These are phyloP conservation scores for Coreius guichenoti DNA, from an alignment of 2,797 vertebrate genomes.

Conservation along the genomic window DNA sequence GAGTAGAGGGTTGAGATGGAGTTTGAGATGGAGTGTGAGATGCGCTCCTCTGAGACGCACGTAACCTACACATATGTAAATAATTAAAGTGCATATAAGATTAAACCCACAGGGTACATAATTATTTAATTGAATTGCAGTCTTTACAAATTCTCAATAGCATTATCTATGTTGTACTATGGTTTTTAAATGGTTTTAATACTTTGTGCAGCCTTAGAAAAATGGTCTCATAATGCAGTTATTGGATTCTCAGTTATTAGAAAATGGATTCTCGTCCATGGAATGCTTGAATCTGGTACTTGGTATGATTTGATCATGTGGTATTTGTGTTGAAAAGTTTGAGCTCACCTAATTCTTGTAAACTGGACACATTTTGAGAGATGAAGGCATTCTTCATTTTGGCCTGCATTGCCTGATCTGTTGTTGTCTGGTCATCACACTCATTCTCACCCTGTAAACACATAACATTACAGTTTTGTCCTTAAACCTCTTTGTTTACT, in stretches of 20 bases:
- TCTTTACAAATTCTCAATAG: too few relatives aligned
- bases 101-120: too few relatives aligned
- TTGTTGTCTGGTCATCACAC: conserved; percentile 85
- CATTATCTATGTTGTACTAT: too few relatives aligned
- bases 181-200: too few relatives aligned
- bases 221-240: background rate
- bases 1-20: too few relatives aligned
- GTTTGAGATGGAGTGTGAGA: too few relatives aligned
- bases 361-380: conserved; percentile 97
- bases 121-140: too few relatives aligned
- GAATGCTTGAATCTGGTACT: background rate
- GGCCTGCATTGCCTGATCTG: conserved; percentile 89
- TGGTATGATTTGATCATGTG: background rate
- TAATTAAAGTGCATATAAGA: too few relatives aligned
- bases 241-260: too few relatives aligned
- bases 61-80: too few relatives aligned
- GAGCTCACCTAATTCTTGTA: conserved; percentile 93
- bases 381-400: conserved; percentile 98
- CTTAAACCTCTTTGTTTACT: background rate
- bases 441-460: conserved; percentile 87
- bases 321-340: background rate
- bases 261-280: background rate
- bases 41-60: too few relatives aligned
- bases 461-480: background rate
- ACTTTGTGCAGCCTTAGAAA: too few relatives aligned